phyloP scores from a whole-genome alignment of 1,140 invertebrate species.

The Luehdorfia chinensis region DNA sequence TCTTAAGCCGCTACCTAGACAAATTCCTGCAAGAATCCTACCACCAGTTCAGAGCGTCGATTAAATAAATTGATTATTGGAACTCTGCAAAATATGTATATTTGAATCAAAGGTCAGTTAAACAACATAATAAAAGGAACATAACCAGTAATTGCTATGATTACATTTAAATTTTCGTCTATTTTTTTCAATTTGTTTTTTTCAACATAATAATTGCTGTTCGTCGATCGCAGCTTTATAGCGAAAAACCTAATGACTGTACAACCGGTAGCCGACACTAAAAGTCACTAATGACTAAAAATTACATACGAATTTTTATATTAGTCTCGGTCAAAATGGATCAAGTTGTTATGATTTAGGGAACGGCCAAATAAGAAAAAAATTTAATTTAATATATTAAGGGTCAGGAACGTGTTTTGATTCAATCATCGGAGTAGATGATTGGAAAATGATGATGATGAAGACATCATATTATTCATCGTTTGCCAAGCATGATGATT shows the following conservation, averaged over 20 bases:
- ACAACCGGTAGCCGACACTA: slow-evolving; percentile 25
- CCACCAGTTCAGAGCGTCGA: too few species aligned
- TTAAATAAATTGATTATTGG: too few species aligned
- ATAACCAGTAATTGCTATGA: slow-evolving; percentile 2
- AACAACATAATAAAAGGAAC: too few species aligned
- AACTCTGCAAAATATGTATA: too few species aligned
- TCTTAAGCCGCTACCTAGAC: too few species aligned
- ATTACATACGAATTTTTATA: slow-evolving; percentile 30
- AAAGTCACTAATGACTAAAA: slow-evolving; percentile 30
- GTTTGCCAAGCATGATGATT: too few species aligned
- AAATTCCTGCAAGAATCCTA: too few species aligned
- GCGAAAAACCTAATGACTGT: slow-evolving; percentile 16
- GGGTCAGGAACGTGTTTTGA: too few species aligned
- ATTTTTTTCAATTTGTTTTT: slow-evolving; percentile 1
- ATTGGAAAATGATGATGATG: too few species aligned
- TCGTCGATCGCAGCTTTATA: neutral
- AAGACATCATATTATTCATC: too few species aligned
- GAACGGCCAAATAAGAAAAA: slow-evolving; percentile 8
- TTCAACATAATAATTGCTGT: neutral
- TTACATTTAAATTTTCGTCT: slow-evolving; percentile 4
- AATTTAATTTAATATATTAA: too few species aligned
- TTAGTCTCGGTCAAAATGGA: slow-evolving; percentile 15
- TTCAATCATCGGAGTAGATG: too few species aligned
- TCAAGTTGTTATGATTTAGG: slow-evolving; percentile 18
- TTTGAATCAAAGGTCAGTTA: neutral